Evolutionary conservation across 2,113 vertebrate species (phyloP).

Genomic region (Apteryx owenii): DNA sequence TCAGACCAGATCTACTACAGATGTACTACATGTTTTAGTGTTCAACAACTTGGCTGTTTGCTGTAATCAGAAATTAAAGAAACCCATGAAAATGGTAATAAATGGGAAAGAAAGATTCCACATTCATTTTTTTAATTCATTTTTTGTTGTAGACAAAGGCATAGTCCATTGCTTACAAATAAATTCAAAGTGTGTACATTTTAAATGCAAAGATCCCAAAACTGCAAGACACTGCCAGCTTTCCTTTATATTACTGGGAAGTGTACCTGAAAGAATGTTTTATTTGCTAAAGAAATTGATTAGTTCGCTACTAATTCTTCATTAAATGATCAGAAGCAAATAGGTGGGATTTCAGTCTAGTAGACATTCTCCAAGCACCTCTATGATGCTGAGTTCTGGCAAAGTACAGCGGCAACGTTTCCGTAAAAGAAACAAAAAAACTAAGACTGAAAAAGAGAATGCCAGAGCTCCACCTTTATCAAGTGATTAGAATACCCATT

Average conservation of each 20-base stretch:
- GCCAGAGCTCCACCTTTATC: not conserved
- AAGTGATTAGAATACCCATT: not conserved
- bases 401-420: accelerated
- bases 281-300: not conserved
- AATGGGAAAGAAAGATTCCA: not conserved
- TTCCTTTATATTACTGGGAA: not conserved
- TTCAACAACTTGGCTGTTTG: not conserved
- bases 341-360: not conserved
- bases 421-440: not conserved
- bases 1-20: not conserved
- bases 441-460: not conserved
- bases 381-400: not conserved
- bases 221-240: not conserved
- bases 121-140: not conserved
- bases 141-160: not conserved
- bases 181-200: not conserved
- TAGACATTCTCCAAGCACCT: not conserved
- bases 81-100: not conserved
- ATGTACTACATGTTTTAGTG: not conserved
- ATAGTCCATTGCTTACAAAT: not conserved
- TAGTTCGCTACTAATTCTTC: not conserved
- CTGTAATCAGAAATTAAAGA: not conserved
- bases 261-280: not conserved
- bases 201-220: not conserved
- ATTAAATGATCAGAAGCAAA: not conserved